Evolutionary conservation across 2,113 vertebrate genomes (phyloP), one percentile per base, ranked within the genome.

Genomic region (Neolamprologus longior): DNA sequence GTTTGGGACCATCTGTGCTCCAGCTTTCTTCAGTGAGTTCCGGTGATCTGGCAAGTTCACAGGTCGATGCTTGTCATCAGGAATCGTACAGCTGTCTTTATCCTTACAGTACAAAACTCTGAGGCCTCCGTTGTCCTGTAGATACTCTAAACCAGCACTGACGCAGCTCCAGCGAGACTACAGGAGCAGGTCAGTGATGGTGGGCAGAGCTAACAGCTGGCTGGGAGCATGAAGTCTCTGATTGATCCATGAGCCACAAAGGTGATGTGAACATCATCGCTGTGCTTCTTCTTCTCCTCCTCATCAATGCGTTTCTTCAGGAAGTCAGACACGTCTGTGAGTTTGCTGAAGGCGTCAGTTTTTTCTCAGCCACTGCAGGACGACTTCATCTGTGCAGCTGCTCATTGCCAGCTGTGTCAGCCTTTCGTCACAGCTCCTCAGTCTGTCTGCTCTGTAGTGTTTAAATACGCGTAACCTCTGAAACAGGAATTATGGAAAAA

Each of bases 11-110:
- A 5, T 19, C 9, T 26, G 40, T 47, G 42, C 55, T 53, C 21
- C 81, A 37, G 83, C 57, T 2, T 26, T 21, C 35, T 19, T 88
- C 50, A 88, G 37, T 0, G 86, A 88, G 86, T 90, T 90, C 58
- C 52, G 83, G 50, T 13, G 3, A 8, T 40, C 12, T 1, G 89
- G 86, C n/a, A 61, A 24, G 1, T 78, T 58, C 7, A 3, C 5
- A 21, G 88, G 47, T 47, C 1, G 12, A 19, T 68, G 63, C 19
- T 68, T 68, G 61, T 66, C 33, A 21, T 37, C 33, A 37, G 61
- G 1, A 35, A 37, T 2, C 0, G 1, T 66, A 37, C 61, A 66
- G 31, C 4, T 1, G 33, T 63, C 7, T n/a, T 12, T 7, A 7
- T n/a, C 0, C 1, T 5, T 0, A 35, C 61, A 66, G 61, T 0